phyloP scores from a whole-genome alignment of 1,140 invertebrate species.

The Cyrtorhinus lividipennis region DNA sequence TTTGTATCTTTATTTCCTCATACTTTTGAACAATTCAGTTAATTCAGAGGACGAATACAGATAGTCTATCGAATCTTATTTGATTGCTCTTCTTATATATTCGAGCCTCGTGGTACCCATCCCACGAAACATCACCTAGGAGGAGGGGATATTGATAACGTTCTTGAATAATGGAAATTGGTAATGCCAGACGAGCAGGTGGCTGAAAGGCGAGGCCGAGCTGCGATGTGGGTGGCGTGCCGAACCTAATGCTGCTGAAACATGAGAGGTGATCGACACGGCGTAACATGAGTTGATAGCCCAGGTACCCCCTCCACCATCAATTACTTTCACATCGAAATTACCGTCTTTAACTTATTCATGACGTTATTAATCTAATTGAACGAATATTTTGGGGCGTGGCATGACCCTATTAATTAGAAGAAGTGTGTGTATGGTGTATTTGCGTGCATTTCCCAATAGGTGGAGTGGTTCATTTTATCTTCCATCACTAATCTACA shows the following conservation, averaged over 20 bases:
- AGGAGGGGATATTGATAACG: too few species aligned
- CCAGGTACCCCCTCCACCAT: neutral
- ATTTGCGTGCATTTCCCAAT: conserved; percentile 20
- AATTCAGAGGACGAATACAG: too few species aligned
- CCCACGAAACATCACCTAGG: too few species aligned
- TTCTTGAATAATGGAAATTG: neutral
- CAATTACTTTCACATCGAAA: conserved; percentile 1
- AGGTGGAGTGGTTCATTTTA: neutral
- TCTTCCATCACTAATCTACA: conserved; percentile 18
- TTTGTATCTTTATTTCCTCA: too few species aligned
- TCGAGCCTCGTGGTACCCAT: too few species aligned
- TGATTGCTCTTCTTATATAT: too few species aligned
- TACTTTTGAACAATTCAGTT: too few species aligned
- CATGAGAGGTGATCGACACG: conserved; percentile 4
- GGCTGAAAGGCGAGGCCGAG: neutral
- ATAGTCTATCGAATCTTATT: too few species aligned
- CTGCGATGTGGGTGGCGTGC: neutral
- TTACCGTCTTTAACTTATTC: conserved; percentile 15
- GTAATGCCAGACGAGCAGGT: neutral
- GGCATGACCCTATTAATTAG: conserved; percentile 15
- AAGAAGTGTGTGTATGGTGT: conserved; percentile 15
- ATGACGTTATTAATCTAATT: conserved; percentile 20
- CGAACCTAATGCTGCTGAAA: neutral
- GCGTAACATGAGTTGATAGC: neutral
- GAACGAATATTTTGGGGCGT: conserved; percentile 19